Evolutionary conservation across 2,113 vertebrate species (phyloP).

Genomic region (Onychostruthus taczanowskii): DNA sequence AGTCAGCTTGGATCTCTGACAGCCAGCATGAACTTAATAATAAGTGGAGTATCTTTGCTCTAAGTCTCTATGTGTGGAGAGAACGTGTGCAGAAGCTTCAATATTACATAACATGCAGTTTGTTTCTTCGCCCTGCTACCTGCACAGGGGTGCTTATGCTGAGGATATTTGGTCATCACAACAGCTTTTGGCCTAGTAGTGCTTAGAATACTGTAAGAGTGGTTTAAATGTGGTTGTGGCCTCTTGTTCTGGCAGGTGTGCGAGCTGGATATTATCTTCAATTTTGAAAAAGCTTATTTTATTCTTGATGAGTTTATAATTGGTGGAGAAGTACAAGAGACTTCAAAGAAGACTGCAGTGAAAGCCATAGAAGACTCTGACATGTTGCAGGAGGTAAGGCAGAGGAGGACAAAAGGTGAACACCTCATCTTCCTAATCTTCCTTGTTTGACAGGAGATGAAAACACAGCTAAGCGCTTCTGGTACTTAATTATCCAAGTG

Average conservation of each 20-base stretch:
- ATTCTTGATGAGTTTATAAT: conserved; percentile 95
- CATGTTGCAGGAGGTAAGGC: conserved; percentile 90
- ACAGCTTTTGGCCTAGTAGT: background rate
- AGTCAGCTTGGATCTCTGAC: background rate
- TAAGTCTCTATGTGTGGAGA: background rate
- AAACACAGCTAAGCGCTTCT: background rate
- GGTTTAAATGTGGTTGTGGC: background rate
- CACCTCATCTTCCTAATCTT: background rate
- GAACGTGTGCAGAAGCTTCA: background rate
- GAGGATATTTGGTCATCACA: background rate
- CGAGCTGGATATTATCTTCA: conserved; percentile 95
- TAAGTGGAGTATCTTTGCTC: background rate
- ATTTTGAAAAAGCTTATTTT: conserved; percentile 96
- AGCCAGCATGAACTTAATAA: background rate
- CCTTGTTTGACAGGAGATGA: background rate
- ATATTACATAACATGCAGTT: background rate
- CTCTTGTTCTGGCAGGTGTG: conserved; percentile 82
- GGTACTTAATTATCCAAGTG: background rate
- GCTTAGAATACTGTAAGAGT: background rate
- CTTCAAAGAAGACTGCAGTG: conserved; percentile 83
- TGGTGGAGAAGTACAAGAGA: conserved; percentile 90
- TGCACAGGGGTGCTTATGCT: background rate
- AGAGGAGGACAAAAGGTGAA: background rate
- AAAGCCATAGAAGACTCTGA: conserved; percentile 86
- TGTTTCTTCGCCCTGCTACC: background rate